Evolutionary conservation across 2,797 vertebrate species (phyloP).

Genomic region (Ceryle rudis): DNA sequence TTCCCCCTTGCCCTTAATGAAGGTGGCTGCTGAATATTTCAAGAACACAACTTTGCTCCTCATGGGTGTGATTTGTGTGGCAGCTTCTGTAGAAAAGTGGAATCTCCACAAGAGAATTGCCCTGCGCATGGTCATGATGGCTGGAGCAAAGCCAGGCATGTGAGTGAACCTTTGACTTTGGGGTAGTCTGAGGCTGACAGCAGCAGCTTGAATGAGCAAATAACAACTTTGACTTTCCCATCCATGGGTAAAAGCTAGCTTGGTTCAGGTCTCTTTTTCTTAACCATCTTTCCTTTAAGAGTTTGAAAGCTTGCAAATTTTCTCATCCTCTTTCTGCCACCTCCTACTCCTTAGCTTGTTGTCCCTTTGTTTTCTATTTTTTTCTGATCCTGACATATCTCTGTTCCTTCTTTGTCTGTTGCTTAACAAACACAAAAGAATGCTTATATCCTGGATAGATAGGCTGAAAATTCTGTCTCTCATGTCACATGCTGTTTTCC

Average conservation of each 20-base stretch:
- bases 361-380: not conserved
- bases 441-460: not conserved
- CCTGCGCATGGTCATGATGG: conserved; percentile 96
- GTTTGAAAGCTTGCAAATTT: not conserved
- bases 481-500: not conserved
- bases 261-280: not conserved
- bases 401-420: not conserved
- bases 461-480: not conserved
- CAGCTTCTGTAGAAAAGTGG: conserved; percentile 98
- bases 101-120: conserved; percentile 96
- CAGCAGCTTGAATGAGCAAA: not conserved
- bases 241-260: not conserved
- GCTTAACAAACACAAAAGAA: not conserved
- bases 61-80: conserved; percentile 96
- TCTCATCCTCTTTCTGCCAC: not conserved
- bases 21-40: conserved; percentile 97
- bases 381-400: not conserved
- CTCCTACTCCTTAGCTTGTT: not conserved
- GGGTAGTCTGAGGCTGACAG: not conserved
- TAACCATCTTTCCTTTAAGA: not conserved
- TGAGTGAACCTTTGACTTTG: conserved; percentile 74
- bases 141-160: conserved; percentile 98
- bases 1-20: not conserved
- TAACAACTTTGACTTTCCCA: not conserved
- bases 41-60: conserved; percentile 97